Base-by-base conservation (phyloP, 2,888 invertebrate species). In the Perdita meconis region DNA sequence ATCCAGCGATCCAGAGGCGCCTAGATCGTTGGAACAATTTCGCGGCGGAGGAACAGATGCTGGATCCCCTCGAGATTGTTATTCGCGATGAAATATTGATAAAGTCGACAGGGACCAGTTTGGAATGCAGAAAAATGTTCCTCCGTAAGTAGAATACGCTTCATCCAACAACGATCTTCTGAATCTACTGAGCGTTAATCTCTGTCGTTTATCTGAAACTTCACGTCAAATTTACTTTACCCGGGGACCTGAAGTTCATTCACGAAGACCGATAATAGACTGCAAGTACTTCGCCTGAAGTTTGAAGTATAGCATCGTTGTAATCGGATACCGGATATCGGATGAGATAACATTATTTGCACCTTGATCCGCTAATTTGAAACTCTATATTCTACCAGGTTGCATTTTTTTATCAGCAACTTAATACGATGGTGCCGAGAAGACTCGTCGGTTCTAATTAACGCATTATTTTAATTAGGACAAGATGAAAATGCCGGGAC, bases 401-500 rank as follows among this genome's bases (percentile, higher is more conserved):
- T 19, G 22, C 3, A 47, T 8, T 12, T 47, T 44, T 12, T 47
- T 3, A 19, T 47, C 2, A 12, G 3, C 1, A 3, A 24, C 4
- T 36, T n/a, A 34, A 22, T 22, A 10, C 10, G 19, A 6, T 4
- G 47, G 5, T 6, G 50, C 44, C 10, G 42, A 26, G 55, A 38
- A 26, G 22, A 22, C 8, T 26, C 53, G 16, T 4, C 26, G 16
- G 42, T 34, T 34, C 24, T 63, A 44, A 77, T 64, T 40, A 63
- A 77, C 67, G 53, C 38, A 67, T 76, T 38, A 55, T 47, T 60
- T 68, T 76, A 68, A 76, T 77, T 64, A 63, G 19, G 22, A 22
- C 8, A 13, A 47, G 16, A 40, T 47, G 57, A 74, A 63, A 78
- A 78, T 50, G 34, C 30, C n/a, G 51, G 16, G 2, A 19, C 12